A percentile compares a stretch with the other conserved stretches of the same genome.
Conservation (phyloP, 2,797 vertebrate genomes). For the Danio choprae region DNA sequence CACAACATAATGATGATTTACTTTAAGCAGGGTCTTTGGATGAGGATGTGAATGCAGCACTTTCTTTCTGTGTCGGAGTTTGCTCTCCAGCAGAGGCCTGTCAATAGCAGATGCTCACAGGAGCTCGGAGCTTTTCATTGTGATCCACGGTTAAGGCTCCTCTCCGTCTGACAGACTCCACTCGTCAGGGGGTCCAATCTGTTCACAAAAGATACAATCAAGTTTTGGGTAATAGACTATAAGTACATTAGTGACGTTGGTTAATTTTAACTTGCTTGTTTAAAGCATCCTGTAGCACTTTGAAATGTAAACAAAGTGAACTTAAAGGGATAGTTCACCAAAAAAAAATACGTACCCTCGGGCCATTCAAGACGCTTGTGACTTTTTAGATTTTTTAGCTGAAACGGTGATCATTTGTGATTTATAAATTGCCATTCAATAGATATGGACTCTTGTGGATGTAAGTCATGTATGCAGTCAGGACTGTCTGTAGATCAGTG, state of each 20-base stretch:
- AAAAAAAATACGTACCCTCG: not conserved
- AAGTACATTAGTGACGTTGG: constrained; percentile 17
- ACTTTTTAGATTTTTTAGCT: not conserved
- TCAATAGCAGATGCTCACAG: constrained; percentile 28
- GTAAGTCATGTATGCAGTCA: no score
- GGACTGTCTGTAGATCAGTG: no score
- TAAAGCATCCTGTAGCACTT: not conserved
- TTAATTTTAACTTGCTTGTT: constrained; percentile 6
- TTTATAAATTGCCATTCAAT: no score
- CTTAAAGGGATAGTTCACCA: not conserved
- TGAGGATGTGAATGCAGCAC: not conserved
- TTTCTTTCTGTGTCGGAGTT: not conserved
- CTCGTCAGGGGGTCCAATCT: constrained; percentile 35
- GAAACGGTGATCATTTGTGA: no score
- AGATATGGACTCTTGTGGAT: no score
- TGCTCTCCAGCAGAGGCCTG: constrained; percentile 34
- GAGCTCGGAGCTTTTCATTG: constrained; percentile 26
- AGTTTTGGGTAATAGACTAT: constrained; percentile 9
- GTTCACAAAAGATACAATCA: constrained; percentile 40
- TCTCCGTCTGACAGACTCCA: constrained; percentile 32
- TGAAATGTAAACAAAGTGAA: no score
- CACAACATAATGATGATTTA: not conserved
- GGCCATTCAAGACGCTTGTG: not conserved
- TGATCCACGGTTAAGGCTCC: constrained; percentile 36
- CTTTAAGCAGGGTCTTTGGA: not conserved